These are phyloP conservation scores for Acromyrmex heyeri DNA, from an alignment of 1,140 invertebrate genomes.

Conservation along the genomic window DNA sequence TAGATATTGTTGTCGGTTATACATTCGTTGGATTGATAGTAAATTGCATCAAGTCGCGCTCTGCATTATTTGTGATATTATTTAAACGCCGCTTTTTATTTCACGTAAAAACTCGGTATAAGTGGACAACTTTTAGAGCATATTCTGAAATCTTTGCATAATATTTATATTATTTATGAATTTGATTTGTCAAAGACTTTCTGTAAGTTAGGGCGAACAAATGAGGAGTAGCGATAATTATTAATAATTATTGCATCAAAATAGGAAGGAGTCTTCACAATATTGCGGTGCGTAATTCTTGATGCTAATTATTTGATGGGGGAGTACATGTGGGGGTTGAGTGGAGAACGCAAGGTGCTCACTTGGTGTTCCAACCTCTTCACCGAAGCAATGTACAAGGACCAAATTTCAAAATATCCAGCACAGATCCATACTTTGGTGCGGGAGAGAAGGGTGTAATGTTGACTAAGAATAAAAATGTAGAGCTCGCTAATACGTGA, in stretches of 20 bases:
- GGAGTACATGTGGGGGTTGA: constrained; percentile 75
- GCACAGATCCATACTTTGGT: constrained; percentile 87
- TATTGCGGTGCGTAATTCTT: constrained; percentile 79
- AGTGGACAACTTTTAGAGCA: background rate
- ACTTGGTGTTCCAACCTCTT: constrained; percentile 79
- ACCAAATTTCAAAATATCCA: constrained; percentile 81
- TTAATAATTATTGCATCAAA: constrained; percentile 14
- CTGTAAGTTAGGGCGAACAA: background rate
- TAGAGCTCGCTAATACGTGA: constrained; percentile 83
- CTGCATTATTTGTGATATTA: constrained; percentile 81
- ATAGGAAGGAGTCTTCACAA: constrained; percentile 2
- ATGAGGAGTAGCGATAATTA: background rate
- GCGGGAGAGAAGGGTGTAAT: constrained; percentile 86
- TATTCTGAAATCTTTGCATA: background rate
- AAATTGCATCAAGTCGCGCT: constrained; percentile 78
- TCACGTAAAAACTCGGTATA: background rate
- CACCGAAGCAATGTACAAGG: constrained; percentile 80
- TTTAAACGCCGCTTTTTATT: background rate
- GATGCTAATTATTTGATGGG: constrained; percentile 77
- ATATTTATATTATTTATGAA: background rate
- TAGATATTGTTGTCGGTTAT: constrained; percentile 65
- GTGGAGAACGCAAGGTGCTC: constrained; percentile 77
- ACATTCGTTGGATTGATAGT: constrained; percentile 74
- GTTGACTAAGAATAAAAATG: constrained; percentile 82
- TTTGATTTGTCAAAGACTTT: constrained; percentile 5